These are phyloP conservation scores for Ispidina picta DNA, from an alignment of 2,797 vertebrate species.

Conservation along the genomic window DNA sequence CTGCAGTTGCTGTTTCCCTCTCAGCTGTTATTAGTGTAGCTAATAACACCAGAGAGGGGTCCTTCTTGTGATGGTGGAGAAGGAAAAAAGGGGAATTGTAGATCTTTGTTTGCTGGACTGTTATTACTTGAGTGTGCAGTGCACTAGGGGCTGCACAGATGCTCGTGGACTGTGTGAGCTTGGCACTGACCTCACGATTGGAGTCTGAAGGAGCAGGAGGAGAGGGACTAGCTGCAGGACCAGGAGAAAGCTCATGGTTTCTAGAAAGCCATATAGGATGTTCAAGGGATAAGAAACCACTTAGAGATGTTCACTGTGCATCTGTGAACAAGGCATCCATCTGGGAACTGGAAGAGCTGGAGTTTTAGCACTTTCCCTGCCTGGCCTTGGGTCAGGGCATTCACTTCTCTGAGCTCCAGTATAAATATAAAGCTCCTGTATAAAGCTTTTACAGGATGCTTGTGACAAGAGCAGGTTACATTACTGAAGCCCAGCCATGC, in stretches of 20 bases:
- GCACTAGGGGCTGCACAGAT: rapidly evolving
- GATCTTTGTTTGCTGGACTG: background rate
- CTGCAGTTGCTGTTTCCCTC: background rate
- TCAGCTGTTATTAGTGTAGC: background rate
- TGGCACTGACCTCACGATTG: background rate
- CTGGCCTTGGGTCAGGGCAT: background rate
- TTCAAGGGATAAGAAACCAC: background rate
- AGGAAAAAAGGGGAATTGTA: background rate
- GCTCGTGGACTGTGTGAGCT: rapidly evolving
- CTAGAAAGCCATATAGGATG: background rate
- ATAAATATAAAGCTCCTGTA: background rate
- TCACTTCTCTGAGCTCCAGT: background rate
- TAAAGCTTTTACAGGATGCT: background rate
- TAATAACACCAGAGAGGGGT: background rate
- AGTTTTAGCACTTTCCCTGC: background rate
- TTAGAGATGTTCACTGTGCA: background rate
- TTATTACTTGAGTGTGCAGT: background rate
- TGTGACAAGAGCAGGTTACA: background rate
- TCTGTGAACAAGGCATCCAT: background rate
- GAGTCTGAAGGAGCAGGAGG: background rate
- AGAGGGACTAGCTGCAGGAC: background rate
- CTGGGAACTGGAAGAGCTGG: background rate
- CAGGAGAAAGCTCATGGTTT: background rate
- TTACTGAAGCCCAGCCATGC: background rate
- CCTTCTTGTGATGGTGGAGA: rapidly evolving